Evolutionary conservation across 2,113 vertebrate species (phyloP), one percentile per base, ranked within the genome.

Genomic region (Notiomystis cincta): DNA sequence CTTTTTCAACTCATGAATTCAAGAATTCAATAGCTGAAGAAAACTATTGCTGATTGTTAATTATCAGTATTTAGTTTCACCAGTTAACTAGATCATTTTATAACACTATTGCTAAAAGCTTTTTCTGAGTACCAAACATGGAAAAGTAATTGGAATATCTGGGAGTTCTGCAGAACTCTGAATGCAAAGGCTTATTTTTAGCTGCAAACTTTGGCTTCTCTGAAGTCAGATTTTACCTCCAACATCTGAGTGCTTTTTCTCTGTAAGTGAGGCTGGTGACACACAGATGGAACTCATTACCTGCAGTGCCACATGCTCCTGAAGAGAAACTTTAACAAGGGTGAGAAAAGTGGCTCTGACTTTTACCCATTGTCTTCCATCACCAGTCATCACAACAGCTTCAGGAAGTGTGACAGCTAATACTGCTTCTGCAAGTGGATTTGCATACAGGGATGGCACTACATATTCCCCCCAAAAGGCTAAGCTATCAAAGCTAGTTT

Each of bases 201-300:
- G 82, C 38, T 87, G 67, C 81, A 96, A 94, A 90, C 73, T 90
- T 96, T 67, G 70, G 54, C 57, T 93, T 87, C 61, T 93, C 57
- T 94, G 76, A 97, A 86, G 72, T 70, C 56, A 72, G 24, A 42
- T 97, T 94, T 97, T 96, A 15, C 67, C 81, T 97, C 54, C 89
- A 85, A 89, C 30, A 91, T 93, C 70, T 91, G 76, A 92, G 76
- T 87, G 64, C 13, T 90, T 67, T 94, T 96, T 93, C 86, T 96
- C 80, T 92, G 27, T 89, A 92, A 82, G 67, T 86, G 64, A 96
- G 81, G 51, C 42, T 77, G 35, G 79, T 96, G 94, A 96, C 90
- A 94, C 47, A 70, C 71, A 95, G 82, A 89, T 90, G 71, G 87
- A 97, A 90, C 80, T 97, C 94, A 94, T 92, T 97, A 89, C 57